Conservation (phyloP, 2,797 vertebrate species). For the Tarsius wallacei region DNA sequence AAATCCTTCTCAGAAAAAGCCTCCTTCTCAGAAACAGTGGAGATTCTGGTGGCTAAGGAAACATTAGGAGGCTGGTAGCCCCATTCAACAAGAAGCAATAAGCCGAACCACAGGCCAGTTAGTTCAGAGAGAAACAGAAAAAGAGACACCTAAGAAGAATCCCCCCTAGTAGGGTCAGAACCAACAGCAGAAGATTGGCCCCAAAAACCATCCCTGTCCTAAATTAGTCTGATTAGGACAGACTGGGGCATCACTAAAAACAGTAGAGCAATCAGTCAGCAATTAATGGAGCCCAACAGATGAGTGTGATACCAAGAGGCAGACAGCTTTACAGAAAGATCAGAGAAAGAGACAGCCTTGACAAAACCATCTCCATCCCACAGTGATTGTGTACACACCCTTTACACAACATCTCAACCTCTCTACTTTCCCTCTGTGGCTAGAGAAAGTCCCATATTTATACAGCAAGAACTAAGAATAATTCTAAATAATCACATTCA, state of each 20-base stretch:
- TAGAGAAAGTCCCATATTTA: neutral
- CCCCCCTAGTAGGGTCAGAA: neutral
- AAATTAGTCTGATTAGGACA: neutral
- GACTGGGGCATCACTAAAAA: neutral
- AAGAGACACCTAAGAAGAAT: neutral
- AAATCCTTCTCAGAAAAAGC: neutral
- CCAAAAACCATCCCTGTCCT: neutral
- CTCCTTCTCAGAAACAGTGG: neutral
- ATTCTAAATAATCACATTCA: slow-evolving; percentile 14
- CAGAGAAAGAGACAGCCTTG: neutral
- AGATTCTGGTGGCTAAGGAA: neutral
- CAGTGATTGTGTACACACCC: neutral
- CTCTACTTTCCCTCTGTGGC: neutral
- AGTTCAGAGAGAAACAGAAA: neutral
- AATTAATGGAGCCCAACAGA: neutral
- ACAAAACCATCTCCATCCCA: neutral
- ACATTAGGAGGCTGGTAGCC: neutral
- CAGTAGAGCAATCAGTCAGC: neutral
- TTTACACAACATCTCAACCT: neutral
- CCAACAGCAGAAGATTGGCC: neutral
- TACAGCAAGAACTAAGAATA: neutral
- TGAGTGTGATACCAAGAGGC: neutral
- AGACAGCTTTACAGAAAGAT: neutral
- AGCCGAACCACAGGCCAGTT: neutral
- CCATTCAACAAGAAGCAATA: neutral